phyloP scores from a whole-genome alignment of 2,797 vertebrate genomes.

The Erethizon dorsatum region DNA sequence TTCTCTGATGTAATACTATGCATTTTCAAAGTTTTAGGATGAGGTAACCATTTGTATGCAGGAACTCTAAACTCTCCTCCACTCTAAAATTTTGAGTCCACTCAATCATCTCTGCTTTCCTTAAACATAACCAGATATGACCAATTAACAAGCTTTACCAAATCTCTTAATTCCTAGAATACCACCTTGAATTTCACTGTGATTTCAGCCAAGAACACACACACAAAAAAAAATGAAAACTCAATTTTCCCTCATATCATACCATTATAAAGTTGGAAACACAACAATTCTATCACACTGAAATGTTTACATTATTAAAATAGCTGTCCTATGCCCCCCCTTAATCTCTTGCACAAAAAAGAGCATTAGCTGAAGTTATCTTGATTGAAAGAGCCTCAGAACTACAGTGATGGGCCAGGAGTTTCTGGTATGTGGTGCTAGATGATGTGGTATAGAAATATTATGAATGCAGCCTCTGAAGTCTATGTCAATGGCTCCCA shows the following conservation, averaged over 20 bases:
- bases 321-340: background rate
- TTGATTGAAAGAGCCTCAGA: conserved; percentile 35
- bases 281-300: background rate
- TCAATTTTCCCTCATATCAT: conserved; percentile 4
- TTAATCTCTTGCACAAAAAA: conserved; percentile 6
- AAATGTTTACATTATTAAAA: conserved; percentile 19
- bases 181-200: conserved; percentile 53
- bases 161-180: background rate
- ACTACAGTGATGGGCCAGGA: conserved; percentile 9
- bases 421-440: background rate
- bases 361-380: background rate
- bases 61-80: background rate
- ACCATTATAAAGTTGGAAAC: conserved; percentile 10
- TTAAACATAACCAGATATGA: conserved; percentile 14
- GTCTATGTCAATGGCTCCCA: conserved; percentile 34
- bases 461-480: conserved; percentile 56
- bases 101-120: conserved; percentile 51
- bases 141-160: background rate
- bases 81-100: conserved; percentile 12
- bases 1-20: background rate
- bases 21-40: conserved; percentile 22
- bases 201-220: background rate
- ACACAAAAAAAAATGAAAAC: conserved; percentile 65
- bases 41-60: conserved; percentile 30
- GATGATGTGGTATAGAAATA: conserved; percentile 13